Evolutionary conservation across 2,888 invertebrate species (phyloP).

Genomic region (Eupeodes luniger): DNA sequence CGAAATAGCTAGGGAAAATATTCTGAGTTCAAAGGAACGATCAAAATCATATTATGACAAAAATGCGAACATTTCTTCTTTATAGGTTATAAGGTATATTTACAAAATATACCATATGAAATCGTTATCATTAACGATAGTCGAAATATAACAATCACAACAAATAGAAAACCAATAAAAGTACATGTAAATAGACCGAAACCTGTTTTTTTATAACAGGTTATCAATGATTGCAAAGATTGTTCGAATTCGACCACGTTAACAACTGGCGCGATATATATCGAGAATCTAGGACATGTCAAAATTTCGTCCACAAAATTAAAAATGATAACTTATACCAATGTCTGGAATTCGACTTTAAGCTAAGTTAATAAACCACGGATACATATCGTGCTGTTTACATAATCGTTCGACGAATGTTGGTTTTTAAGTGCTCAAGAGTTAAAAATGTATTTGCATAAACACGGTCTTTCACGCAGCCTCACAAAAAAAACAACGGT

Average conservation of each 20-base stretch:
- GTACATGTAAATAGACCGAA: background rate
- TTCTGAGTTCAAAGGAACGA: constrained; percentile 5
- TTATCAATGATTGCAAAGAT: background rate
- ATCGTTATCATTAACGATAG: background rate
- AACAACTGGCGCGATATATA: background rate
- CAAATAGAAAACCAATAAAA: background rate
- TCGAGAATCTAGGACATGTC: constrained; percentile 4
- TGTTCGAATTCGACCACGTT: background rate
- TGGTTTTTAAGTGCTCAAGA: too few relatives aligned
- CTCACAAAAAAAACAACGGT: too few relatives aligned
- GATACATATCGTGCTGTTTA: too few relatives aligned
- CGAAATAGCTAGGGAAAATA: background rate
- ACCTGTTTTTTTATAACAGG: background rate
- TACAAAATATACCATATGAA: background rate
- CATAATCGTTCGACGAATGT: too few relatives aligned
- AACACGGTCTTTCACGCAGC: too few relatives aligned
- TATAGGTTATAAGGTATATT: background rate
- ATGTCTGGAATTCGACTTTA: too few relatives aligned
- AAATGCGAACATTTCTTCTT: background rate
- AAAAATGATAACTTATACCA: constrained; percentile 20
- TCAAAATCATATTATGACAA: constrained; percentile 6
- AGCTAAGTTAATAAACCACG: too few relatives aligned
- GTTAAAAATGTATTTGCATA: too few relatives aligned
- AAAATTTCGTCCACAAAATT: background rate
- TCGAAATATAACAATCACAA: background rate